Base-by-base conservation (phyloP, 2,797 vertebrate genomes). In the Numenius phaeopus region DNA sequence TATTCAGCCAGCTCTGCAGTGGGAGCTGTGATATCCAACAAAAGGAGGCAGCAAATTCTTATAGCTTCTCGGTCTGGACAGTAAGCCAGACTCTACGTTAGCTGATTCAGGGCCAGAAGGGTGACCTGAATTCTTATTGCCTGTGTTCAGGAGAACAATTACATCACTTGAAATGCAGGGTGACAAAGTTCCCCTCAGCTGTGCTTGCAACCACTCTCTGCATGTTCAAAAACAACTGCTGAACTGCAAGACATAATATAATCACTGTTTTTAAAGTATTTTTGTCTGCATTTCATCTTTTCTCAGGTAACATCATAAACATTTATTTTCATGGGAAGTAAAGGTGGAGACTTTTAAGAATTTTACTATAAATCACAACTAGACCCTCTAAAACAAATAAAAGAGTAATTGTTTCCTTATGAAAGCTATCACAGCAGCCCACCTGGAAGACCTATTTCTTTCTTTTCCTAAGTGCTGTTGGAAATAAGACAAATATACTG, bases 41-140 rank as follows among this genome's bases (percentile, higher is more conserved):
- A 44, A 88, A 87, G 15, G 34, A 95, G 70, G 66, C 62, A 93
- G 42, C 14, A 91, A 95, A 90, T 65, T 46, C 73, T 82, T 82
- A 47, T 0, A 87, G 47, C 46, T 84, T 16, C 46, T 83, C 62
- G 37, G 17, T 52, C 40, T 34, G 49, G 66, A 61, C 46, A n/a
- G 50, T 61, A 62, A 81, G 32, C 54, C 58, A 90, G 62, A 46
- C 34, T 75, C 49, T 57, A 39, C 58, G 29, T 72, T 46, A 81
- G 19, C 15, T 89, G 13, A 61, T 82, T 90, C 64, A 82, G 81
- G 62, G 61, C 44, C 69, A 90, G 83, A 93, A 81, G 13, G 23
- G 40, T 21, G n/a, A 85, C 64, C 55, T 91, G 67, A 80, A 64
- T 92, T 81, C 69, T 83, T 88, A 71, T 23, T 87, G 69, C 32